phyloP scores from a whole-genome alignment of 2,888 invertebrate species.

The Tanytarsus gracilentus region DNA sequence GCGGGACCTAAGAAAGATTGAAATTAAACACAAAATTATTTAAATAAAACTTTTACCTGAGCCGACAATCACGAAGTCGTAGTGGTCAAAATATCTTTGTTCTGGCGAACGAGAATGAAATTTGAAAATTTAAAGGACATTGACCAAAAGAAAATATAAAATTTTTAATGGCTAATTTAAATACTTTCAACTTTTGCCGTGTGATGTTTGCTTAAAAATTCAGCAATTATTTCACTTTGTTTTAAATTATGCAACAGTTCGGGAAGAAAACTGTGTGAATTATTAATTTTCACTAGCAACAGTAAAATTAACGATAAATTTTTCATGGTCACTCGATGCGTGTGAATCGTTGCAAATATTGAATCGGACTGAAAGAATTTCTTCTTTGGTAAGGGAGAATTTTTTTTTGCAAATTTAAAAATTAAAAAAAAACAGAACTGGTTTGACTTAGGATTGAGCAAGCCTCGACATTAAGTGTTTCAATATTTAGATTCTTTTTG shows the following conservation, averaged over 20 bases:
- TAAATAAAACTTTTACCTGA: conserved; percentile 2
- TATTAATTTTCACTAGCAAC: neutral
- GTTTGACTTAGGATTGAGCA: no score
- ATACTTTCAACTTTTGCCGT: neutral
- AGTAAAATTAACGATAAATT: neutral
- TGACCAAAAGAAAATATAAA: neutral
- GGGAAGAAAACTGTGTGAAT: neutral
- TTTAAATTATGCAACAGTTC: neutral
- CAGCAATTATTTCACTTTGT: neutral
- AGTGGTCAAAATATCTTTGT: conserved; percentile 8
- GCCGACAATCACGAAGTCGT: conserved; percentile 25
- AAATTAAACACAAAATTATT: no score
- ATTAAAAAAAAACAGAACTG: no score
- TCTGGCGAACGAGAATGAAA: neutral
- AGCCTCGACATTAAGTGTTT: no score
- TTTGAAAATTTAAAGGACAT: neutral
- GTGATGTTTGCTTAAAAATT: neutral
- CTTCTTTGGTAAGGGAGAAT: no score
- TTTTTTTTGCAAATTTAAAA: no score
- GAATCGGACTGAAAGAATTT: no score
- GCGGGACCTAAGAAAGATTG: conserved; percentile 14
- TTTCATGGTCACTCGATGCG: no score
- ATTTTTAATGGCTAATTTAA: neutral
- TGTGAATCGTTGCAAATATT: no score
- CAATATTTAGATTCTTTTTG: no score